Base-by-base conservation (phyloP, 2,113 vertebrate genomes). In the Chionomys nivalis region DNA sequence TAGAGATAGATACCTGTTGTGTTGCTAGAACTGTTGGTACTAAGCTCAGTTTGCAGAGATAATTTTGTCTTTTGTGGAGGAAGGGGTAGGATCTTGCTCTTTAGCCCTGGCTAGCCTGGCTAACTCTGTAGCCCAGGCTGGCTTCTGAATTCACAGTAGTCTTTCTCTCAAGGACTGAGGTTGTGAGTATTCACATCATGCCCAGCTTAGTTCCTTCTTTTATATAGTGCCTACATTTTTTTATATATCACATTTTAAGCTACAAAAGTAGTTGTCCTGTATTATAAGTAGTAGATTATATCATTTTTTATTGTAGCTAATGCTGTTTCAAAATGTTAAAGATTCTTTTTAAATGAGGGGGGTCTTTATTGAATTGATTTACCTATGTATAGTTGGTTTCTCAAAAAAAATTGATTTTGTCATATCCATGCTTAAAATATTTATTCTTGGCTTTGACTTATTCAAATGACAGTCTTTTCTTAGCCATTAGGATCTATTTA, bases 41-140 rank as follows among this genome's bases (percentile, higher is more conserved):
- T 93, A 21, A 87, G 10, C 93, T 95, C 24, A 94, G 26, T 93
- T 93, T 95, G 90, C 55, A 93, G 39, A 65, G 44, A 89, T 90
- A 88, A 79, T 90, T 82, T 83, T 23, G 5, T 61, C 55, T 58
- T 82, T 39, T 61, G 13, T 58, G 24, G n/a, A 11, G 52, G n/a
- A 2, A 14, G 82, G 10, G 26, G 26, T 36, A 68, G 65, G 83
- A 68, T 26, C 33, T 87, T 70, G 44, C 65, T 70, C 47, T 87
- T 4, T 26, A 55, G 47, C 86, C 47, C 65, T 87, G 66, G 21
- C 65, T 70, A 7, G 42, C 7, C 83, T 87, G 44, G 28, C 33
- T 65, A 65, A 17, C 42, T 68, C 42, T 68, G 19, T 87, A 70
- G 63, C 44, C 31, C 85, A 70, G 85, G 7, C 66, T 72, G 42